phyloP scores from a whole-genome alignment of 2,888 invertebrate species.

The Orchesella flavescens region DNA sequence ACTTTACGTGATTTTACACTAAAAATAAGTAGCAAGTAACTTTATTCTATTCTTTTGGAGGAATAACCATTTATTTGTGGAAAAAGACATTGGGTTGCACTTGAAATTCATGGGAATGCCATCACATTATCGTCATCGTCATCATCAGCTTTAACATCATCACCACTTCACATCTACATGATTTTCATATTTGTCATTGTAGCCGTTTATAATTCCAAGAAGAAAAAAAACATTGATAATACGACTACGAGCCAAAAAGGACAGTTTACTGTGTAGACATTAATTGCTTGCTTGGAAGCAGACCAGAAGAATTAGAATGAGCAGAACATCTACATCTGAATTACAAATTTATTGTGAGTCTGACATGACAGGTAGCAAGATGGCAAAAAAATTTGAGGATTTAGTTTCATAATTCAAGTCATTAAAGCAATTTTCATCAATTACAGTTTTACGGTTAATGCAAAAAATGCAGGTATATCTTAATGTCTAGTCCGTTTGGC shows the following conservation, averaged over 20 bases:
- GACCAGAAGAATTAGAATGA: too few species aligned
- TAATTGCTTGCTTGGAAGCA: background rate
- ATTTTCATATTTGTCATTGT: constrained; percentile 31
- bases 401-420: constrained; percentile 4
- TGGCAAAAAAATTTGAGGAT: background rate
- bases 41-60: background rate
- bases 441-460: background rate
- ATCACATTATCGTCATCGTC: constrained; percentile 39
- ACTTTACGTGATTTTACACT: constrained; percentile 44
- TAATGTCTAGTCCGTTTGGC: too few species aligned
- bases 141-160: background rate
- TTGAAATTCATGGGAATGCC: constrained; percentile 62
- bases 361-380: background rate
- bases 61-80: background rate
- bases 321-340: too few species aligned
- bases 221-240: constrained; percentile 22
- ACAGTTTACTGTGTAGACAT: background rate
- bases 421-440: background rate
- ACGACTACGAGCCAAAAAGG: background rate
- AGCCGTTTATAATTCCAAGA: constrained; percentile 21
- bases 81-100: constrained; percentile 54
- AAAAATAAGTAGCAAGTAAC: constrained; percentile 40
- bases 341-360: background rate
- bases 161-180: constrained; percentile 15
- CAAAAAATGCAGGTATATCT: background rate